Evolutionary conservation across 2,113 vertebrate genomes (phyloP).

Genomic region (Sardina pilchardus): DNA sequence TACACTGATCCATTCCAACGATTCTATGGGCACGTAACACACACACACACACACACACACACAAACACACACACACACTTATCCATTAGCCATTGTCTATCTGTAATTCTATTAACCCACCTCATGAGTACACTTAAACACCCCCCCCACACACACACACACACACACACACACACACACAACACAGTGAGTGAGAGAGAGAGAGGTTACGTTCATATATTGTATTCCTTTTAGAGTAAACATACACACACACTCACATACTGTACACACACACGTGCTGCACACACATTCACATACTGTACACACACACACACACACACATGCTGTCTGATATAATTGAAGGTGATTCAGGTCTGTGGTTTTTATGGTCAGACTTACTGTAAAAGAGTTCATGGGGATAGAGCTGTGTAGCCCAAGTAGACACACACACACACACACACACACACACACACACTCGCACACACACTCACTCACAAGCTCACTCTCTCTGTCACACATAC

Average conservation of each 20-base stretch:
- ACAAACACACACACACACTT: too few relatives aligned
- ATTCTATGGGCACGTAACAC: too few relatives aligned
- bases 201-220: too few relatives aligned
- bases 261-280: background rate
- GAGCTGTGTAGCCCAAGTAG: background rate
- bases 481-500: too few relatives aligned
- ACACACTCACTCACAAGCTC: too few relatives aligned
- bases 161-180: background rate
- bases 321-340: conserved; percentile 9
- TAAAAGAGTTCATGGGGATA: conserved; percentile 18
- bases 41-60: too few relatives aligned
- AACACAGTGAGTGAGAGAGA: background rate
- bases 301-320: background rate
- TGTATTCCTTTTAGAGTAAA: too few relatives aligned
- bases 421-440: background rate
- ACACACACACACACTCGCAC: too few relatives aligned
- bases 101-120: too few relatives aligned
- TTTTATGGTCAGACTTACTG: background rate
- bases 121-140: too few relatives aligned
- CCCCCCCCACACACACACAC: background rate
- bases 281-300: background rate
- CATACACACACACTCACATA: background rate
- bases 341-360: conserved; percentile 26
- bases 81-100: too few relatives aligned
- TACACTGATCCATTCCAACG: too few relatives aligned